Evolutionary conservation across 2,113 vertebrate genomes (phyloP), one percentile per base, ranked within the genome.

Genomic region (Drymodes brunneopygia): DNA sequence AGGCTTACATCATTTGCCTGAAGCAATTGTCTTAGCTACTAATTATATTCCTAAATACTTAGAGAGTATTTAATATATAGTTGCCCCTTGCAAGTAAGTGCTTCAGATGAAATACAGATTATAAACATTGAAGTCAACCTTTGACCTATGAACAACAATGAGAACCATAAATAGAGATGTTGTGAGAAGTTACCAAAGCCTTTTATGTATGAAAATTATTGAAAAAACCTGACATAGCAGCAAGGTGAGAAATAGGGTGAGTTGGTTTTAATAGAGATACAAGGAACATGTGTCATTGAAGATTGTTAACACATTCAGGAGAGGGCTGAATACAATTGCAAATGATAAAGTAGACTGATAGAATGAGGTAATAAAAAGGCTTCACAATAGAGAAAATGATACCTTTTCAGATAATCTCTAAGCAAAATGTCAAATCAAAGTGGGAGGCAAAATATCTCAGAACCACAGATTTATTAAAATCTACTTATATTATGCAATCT

Each of bases 351-450:
- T 31, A 96, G 90, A 93, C 71, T 93, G 88, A 85, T 95, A 83
- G 91, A 87, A 86, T 44, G 92, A 87, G 71, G 64, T 56, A 92
- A 83, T 92, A 90, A 92, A 92, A 94, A 71, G 73, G 44, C 85
- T 92, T 90, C 47, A 92, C 54, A 94, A 78, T 22, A 89, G 80
- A 69, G 89, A 91, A 95, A 95, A 96, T 92, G 53, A 72, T 92
- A 86, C 64, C 94, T 96, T 92, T 96, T 93, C 90, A 86, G 81
- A 91, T 92, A 67, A 92, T 56, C 72, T 92, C 85, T 66, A 78
- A 71, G 78, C 35, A 87, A 95, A 81, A 83, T 96, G 93, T 96
- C 96, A 97, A 83, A 96, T 92, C 87, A 92, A 75, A 88, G 94
- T 97, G 85, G 95, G 94, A 94, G 85, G 94, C 24, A 90, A 94